These are phyloP conservation scores for Phthorimaea operculella DNA, from an alignment of 1,140 invertebrate genomes.

Conservation along the genomic window DNA sequence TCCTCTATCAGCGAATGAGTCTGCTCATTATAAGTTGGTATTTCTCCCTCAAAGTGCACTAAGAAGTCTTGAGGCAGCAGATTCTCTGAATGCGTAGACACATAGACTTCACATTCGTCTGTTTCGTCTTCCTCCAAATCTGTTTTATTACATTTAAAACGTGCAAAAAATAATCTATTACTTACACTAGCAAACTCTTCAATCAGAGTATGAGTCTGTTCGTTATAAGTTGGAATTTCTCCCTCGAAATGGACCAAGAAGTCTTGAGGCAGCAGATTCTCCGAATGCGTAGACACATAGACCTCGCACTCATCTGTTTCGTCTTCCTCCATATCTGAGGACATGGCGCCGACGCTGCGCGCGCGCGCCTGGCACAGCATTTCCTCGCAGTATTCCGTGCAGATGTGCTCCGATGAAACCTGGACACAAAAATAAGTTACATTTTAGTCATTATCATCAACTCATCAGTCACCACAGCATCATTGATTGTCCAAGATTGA, in stretches of 20 bases:
- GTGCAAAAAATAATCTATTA: conserved; percentile 7
- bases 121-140: conserved; percentile 44
- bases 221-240: conserved; percentile 24
- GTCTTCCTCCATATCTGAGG: conserved; percentile 49
- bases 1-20: conserved; percentile 36
- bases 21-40: conserved; percentile 24
- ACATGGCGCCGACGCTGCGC: conserved; percentile 43
- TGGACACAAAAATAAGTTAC: no score
- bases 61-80: conserved; percentile 38
- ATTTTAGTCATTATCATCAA: no score
- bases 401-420: conserved; percentile 34
- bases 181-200: conserved; percentile 45
- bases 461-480: no score
- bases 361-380: conserved; percentile 60
- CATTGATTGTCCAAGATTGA: no score
- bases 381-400: conserved; percentile 61
- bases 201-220: conserved; percentile 32
- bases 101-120: conserved; percentile 36
- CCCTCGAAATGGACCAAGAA: conserved; percentile 42
- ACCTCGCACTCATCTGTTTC: conserved; percentile 31
- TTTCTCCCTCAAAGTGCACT: conserved; percentile 31
- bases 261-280: conserved; percentile 33
- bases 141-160: no score
- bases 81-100: conserved; percentile 46
- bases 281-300: conserved; percentile 48